Conservation (phyloP, 2,797 vertebrate genomes). For the Schizopygopsis pylzovi region DNA sequence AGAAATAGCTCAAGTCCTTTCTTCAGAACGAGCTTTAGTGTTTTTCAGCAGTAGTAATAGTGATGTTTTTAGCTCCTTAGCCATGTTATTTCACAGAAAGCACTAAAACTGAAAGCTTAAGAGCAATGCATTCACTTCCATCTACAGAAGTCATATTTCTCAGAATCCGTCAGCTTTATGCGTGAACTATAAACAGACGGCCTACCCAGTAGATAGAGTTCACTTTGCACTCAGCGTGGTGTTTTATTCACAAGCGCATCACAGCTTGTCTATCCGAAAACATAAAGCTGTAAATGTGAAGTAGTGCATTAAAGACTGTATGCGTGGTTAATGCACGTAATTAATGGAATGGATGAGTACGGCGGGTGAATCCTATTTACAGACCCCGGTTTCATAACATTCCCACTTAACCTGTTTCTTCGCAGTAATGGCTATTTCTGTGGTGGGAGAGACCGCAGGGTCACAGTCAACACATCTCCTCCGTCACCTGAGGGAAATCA, state of each 20-base stretch:
- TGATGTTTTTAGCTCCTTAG: not conserved
- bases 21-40: not conserved
- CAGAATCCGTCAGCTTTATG: not conserved
- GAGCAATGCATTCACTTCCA: not conserved
- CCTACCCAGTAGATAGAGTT: conserved; percentile 1
- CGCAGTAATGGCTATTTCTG: not conserved
- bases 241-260: conserved; percentile 24
- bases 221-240: not conserved
- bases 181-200: not conserved
- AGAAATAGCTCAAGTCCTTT: not conserved
- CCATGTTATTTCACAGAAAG: not conserved
- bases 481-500: not conserved
- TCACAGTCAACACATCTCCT: conserved; percentile 12
- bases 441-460: not conserved
- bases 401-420: not conserved
- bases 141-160: not conserved
- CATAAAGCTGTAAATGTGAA: conserved; percentile 5
- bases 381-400: not conserved
- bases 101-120: not conserved
- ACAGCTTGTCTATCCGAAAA: not conserved
- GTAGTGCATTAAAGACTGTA: conserved; percentile 10
- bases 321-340: not conserved
- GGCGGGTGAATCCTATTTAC: not conserved
- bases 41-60: not conserved
- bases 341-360: not conserved